Evolutionary conservation across 2,113 vertebrate genomes (phyloP).

Genomic region (Ciconia boyciana): DNA sequence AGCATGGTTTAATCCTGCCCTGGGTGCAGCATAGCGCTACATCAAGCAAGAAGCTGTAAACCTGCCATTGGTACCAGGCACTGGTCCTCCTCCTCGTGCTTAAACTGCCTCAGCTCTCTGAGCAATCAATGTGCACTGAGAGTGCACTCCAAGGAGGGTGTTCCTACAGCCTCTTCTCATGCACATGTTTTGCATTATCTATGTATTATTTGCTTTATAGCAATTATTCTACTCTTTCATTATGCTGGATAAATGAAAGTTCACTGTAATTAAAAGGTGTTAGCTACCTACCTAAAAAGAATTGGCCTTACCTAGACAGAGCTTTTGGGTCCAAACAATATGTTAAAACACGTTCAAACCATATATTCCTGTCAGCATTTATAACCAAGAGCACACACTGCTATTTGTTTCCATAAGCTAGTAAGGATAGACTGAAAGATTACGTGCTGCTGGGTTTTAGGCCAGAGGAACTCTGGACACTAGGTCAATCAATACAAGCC

Average conservation of each 20-base stretch:
- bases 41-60: not conserved
- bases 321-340: not conserved
- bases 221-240: conserved; percentile 9
- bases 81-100: not conserved
- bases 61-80: not conserved
- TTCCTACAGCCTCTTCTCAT: not conserved
- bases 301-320: not conserved
- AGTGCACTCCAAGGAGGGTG: not conserved
- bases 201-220: not conserved
- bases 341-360: not conserved
- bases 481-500: not conserved
- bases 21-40: not conserved
- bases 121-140: not conserved
- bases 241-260: not conserved
- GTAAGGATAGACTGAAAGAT: not conserved
- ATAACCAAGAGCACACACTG: not conserved
- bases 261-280: conserved; percentile 14
- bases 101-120: not conserved
- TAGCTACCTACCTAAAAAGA: not conserved
- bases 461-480: not conserved
- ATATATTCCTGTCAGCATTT: not conserved
- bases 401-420: not conserved
- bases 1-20: not conserved
- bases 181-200: conserved; percentile 12
- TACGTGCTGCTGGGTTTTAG: not conserved